A percentile compares a stretch with the other conserved stretches of the same genome.
Evolutionary conservation across 2,888 invertebrate genomes (phyloP).

Genomic region (Cerastoderma edule): DNA sequence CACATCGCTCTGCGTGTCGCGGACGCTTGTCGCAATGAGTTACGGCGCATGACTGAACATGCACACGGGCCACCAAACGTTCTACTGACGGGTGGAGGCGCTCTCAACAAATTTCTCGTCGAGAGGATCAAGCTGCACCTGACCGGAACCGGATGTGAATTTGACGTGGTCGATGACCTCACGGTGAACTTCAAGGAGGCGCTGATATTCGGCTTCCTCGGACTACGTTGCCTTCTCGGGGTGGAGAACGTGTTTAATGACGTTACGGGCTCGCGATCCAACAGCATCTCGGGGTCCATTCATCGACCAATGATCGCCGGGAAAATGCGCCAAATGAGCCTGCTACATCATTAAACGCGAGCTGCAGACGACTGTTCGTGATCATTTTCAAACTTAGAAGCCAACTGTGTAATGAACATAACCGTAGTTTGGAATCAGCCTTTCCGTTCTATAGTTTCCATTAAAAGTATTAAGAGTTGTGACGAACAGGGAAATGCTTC

Average conservation of each 20-base stretch:
- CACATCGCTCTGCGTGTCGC: slow-evolving; percentile 73
- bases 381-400: too few species aligned
- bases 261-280: slow-evolving; percentile 74
- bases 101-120: slow-evolving; percentile 75
- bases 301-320: slow-evolving; percentile 64
- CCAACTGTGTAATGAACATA: too few species aligned
- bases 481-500: too few species aligned
- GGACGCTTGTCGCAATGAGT: slow-evolving; percentile 60
- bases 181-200: slow-evolving; percentile 81
- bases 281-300: slow-evolving; percentile 78
- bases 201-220: slow-evolving; percentile 78
- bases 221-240: slow-evolving; percentile 75
- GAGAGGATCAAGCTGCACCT: slow-evolving; percentile 64
- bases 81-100: slow-evolving; percentile 81
- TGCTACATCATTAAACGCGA: slow-evolving; percentile 27
- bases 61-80: slow-evolving; percentile 46
- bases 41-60: not conserved
- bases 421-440: not conserved
- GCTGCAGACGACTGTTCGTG: too few species aligned
- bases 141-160: slow-evolving; percentile 51
- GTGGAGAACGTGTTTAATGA: slow-evolving; percentile 72
- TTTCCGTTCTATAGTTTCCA: not conserved
- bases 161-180: slow-evolving; percentile 70
- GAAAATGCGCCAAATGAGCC: slow-evolving; percentile 30
- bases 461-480: too few species aligned